A percentile compares a stretch with the other conserved stretches of the same genome.
Conservation (phyloP, 1,140 invertebrate genomes). For the Zaprionus ornatus region DNA sequence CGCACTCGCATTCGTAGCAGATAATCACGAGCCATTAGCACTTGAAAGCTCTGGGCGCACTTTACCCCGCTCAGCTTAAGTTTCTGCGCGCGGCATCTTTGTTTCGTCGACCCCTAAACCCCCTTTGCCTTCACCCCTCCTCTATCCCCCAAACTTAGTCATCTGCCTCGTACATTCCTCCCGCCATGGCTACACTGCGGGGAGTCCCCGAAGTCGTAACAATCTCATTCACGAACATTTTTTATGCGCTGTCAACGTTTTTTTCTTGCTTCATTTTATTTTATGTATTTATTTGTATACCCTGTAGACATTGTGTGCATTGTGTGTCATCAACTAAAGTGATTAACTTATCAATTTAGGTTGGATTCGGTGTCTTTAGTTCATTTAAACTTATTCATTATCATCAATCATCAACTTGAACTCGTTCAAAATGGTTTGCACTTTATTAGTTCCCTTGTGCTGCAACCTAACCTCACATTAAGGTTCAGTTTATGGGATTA, state of each 20-base stretch:
- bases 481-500: no score
- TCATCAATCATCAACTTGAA: no score
- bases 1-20: constrained; percentile 17
- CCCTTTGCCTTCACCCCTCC: no score
- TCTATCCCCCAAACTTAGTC: neutral
- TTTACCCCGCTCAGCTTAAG: constrained; percentile 18
- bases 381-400: no score
- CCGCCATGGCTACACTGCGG: constrained; percentile 1
- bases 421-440: no score
- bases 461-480: no score
- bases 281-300: constrained; percentile 15
- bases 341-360: no score
- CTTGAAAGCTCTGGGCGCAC: constrained; percentile 31
- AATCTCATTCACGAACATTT: constrained; percentile 32
- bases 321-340: no score
- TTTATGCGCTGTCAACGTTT: constrained; percentile 31
- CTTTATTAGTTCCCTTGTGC: no score
- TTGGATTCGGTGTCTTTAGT: no score
- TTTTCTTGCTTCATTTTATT: constrained; percentile 28
- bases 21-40: constrained; percentile 44
- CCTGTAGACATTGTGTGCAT: neutral
- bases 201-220: constrained; percentile 30
- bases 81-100: constrained; percentile 11
- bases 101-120: neutral
- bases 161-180: neutral